Evolutionary conservation across 2,113 vertebrate genomes (phyloP).

Genomic region (Corythornis vintsioides): DNA sequence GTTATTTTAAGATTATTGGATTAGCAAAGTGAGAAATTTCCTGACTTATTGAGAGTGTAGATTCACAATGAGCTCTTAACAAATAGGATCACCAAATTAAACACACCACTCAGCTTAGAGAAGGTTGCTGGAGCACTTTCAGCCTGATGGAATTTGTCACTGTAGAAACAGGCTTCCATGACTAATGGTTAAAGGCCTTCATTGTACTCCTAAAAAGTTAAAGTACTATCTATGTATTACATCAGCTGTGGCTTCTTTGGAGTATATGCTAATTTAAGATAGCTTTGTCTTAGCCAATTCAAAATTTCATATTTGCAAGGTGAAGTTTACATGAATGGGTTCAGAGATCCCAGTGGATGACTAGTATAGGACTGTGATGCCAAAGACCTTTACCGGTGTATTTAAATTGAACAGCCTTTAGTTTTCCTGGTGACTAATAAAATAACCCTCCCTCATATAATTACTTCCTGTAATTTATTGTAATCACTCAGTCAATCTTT

Average conservation of each 20-base stretch:
- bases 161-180: background rate
- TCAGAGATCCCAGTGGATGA: background rate
- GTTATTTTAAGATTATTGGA: slow-evolving; percentile 50
- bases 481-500: background rate
- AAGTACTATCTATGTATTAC: background rate
- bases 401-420: background rate
- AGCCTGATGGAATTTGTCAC: slow-evolving; percentile 28
- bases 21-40: slow-evolving; percentile 40
- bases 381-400: background rate
- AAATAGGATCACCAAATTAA: slow-evolving; percentile 55
- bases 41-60: slow-evolving; percentile 20
- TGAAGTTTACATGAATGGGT: background rate
- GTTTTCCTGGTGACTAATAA: slow-evolving; percentile 12
- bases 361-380: background rate
- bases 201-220: background rate
- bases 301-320: background rate
- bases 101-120: background rate
- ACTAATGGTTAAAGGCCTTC: slow-evolving; percentile 18
- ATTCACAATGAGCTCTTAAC: background rate
- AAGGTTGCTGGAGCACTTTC: background rate
- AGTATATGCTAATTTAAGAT: background rate
- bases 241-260: background rate
- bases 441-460: background rate
- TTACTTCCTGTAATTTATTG: slow-evolving; percentile 48
- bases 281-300: background rate